Conservation (phyloP, 2,113 vertebrate species). For the Gallinago jamesoni region DNA sequence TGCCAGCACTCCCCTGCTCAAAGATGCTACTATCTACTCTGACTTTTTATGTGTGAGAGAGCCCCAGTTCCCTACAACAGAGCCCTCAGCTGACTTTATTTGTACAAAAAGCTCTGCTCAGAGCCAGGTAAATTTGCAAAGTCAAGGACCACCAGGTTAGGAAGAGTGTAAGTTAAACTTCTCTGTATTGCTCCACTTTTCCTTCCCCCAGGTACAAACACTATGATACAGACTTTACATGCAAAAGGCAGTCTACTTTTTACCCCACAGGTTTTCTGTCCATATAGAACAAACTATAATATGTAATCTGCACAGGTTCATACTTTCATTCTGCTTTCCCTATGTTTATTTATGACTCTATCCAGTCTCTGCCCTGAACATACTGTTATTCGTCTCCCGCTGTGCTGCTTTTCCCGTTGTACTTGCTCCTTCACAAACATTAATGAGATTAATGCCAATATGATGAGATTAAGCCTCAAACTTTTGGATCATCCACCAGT, state of each 20-base stretch:
- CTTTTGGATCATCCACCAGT: neutral
- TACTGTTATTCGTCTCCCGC: neutral
- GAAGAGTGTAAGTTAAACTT: neutral
- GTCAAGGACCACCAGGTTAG: neutral
- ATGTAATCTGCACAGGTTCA: neutral
- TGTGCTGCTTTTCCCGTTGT: neutral
- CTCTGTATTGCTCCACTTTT: neutral
- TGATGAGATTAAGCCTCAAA: neutral
- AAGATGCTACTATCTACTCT: neutral
- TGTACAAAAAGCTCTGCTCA: neutral
- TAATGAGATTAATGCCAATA: neutral
- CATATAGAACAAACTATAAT: neutral
- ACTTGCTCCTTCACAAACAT: neutral
- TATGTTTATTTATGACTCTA: neutral
- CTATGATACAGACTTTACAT: neutral
- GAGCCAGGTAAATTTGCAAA: neutral
- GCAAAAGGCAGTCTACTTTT: neutral
- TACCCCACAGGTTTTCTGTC: neutral
- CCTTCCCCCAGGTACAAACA: neutral
- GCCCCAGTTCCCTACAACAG: neutral
- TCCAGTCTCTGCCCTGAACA: neutral
- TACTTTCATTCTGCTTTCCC: neutral
- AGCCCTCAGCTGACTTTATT: neutral
- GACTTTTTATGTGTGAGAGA: neutral
- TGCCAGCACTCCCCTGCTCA: neutral